These are phyloP conservation scores for Ariopsis seemanni DNA, from an alignment of 2,113 vertebrate genomes.

Conservation along the genomic window DNA sequence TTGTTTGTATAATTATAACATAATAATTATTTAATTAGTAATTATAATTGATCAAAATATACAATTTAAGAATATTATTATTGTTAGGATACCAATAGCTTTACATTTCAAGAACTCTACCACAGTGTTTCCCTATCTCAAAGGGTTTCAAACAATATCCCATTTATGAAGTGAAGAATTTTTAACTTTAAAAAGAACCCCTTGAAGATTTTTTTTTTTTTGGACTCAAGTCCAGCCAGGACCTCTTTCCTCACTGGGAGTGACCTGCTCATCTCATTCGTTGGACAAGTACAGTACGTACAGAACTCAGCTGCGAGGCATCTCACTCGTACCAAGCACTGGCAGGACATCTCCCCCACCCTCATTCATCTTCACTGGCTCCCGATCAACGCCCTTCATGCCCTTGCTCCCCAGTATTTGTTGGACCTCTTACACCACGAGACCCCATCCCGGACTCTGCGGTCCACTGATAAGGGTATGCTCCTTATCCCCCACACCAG, in stretches of 20 bases:
- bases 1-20: not conserved
- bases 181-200: not conserved
- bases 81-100: not conserved
- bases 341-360: too few species aligned
- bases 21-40: not conserved
- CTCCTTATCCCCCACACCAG: too few species aligned
- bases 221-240: not conserved
- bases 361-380: too few species aligned
- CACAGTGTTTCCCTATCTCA: not conserved
- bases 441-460: too few species aligned
- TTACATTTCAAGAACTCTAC: not conserved
- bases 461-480: too few species aligned
- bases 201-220: not conserved
- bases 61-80: not conserved
- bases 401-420: too few species aligned
- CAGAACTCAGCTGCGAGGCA: too few species aligned
- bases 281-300: too few species aligned
- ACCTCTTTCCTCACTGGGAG: constrained; percentile 23
- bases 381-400: too few species aligned
- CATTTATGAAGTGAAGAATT: not conserved
- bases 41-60: not conserved
- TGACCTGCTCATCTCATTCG: constrained; percentile 12
- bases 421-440: too few species aligned
- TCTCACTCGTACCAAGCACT: too few species aligned
- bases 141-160: not conserved